phyloP scores from a whole-genome alignment of 2,113 vertebrate species.

The Amblyopsis rosae region DNA sequence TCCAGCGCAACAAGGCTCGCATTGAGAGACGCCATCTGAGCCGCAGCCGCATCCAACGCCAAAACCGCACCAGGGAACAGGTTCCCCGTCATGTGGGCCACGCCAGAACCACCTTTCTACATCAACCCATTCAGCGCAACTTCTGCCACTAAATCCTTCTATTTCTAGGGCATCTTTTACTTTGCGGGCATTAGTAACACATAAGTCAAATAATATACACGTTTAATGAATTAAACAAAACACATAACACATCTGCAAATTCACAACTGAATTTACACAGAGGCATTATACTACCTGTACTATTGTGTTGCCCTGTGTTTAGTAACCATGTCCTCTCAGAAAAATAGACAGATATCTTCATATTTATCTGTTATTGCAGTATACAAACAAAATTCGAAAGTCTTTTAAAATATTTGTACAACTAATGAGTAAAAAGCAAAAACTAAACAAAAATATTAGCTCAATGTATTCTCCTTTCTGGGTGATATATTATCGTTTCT shows the following conservation, averaged over 20 bases:
- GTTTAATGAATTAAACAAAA: constrained; percentile 8
- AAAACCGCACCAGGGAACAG: constrained; percentile 88
- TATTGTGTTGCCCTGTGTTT: constrained; percentile 15
- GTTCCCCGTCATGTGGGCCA: constrained; percentile 74
- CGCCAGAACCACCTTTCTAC: constrained; percentile 83
- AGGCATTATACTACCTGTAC: constrained; percentile 22
- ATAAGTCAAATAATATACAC: constrained; percentile 29
- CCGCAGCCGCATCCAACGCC: constrained; percentile 88
- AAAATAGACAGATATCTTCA: constrained; percentile 27
- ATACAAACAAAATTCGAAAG: constrained; percentile 39
- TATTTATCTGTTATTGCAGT: constrained; percentile 24
- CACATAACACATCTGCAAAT: constrained; percentile 25
- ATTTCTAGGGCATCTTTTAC: constrained; percentile 51
- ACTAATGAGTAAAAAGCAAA: not conserved
- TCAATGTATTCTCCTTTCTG: constrained; percentile 20
- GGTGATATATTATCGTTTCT: constrained; percentile 7
- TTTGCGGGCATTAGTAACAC: constrained; percentile 65
- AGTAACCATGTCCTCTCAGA: constrained; percentile 45
- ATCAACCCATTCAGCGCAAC: constrained; percentile 94
- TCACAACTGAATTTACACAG: constrained; percentile 17
- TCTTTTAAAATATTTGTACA: constrained; percentile 18
- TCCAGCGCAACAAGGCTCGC: constrained; percentile 87
- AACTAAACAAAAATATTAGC: constrained; percentile 14
- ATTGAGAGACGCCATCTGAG: constrained; percentile 83
- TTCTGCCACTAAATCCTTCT: constrained; percentile 84